These are phyloP conservation scores for Rhynchophorus ferrugineus DNA, from an alignment of 1,140 invertebrate species.

Conservation along the genomic window DNA sequence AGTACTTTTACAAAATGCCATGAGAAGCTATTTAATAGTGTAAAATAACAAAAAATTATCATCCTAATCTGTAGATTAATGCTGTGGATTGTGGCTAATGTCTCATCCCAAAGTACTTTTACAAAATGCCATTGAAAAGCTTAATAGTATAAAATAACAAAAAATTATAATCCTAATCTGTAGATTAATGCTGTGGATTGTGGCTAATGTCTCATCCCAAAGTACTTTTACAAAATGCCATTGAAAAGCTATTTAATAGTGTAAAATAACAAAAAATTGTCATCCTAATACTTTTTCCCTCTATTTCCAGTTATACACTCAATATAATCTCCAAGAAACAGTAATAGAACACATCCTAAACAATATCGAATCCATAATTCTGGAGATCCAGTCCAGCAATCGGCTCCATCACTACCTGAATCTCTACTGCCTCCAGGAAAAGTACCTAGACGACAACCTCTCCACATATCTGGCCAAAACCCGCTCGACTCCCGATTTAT, in stretches of 20 bases:
- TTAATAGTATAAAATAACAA: no score
- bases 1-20: no score
- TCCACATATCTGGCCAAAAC: slow-evolving; percentile 17
- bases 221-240: no score
- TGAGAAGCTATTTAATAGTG: no score
- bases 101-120: no score
- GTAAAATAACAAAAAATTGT: background rate
- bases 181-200: no score
- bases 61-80: no score
- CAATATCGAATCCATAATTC: slow-evolving; percentile 26
- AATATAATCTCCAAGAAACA: slow-evolving; percentile 25
- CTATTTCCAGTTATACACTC: slow-evolving; percentile 10
- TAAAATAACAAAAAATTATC: no score
- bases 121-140: no score
- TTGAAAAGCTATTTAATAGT: background rate
- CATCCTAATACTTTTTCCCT: background rate
- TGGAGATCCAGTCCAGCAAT: slow-evolving; percentile 26
- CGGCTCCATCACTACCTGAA: slow-evolving; percentile 23
- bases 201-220: no score
- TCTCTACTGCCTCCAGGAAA: slow-evolving; percentile 15
- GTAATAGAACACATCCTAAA: slow-evolving; percentile 24
- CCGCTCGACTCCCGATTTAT: slow-evolving; percentile 13
- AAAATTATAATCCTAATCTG: no score
- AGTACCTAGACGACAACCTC: slow-evolving; percentile 17
- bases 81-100: no score